phyloP scores from a whole-genome alignment of 2,797 vertebrate species.

The Anguilla obscura region DNA sequence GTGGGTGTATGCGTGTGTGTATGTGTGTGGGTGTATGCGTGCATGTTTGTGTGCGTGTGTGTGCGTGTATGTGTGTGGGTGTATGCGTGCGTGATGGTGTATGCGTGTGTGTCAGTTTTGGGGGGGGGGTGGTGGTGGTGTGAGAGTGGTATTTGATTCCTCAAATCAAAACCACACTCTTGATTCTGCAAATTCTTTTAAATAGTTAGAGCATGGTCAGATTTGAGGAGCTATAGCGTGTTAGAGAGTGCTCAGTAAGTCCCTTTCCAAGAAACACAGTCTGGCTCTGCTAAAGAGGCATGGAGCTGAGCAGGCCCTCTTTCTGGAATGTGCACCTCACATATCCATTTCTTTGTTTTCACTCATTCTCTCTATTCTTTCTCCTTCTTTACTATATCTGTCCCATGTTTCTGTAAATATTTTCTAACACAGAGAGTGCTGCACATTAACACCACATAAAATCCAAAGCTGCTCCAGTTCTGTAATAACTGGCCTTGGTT shows the following conservation, averaged over 20 bases:
- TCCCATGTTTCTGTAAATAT: constrained; percentile 14
- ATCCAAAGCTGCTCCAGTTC: not conserved
- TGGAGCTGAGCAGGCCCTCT: constrained; percentile 9
- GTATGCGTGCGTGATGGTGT: constrained; percentile 16
- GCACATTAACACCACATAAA: not conserved
- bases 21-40: not conserved
- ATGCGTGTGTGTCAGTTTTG: constrained; percentile 9
- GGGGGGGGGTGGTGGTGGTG: not conserved
- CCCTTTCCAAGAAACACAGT: constrained; percentile 45
- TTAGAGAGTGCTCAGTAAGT: constrained; percentile 32
- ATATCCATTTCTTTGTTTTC: constrained; percentile 25
- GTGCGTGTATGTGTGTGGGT: not conserved
- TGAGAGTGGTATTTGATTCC: constrained; percentile 22
- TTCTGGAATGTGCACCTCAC: constrained; percentile 31
- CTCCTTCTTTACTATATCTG: not conserved
- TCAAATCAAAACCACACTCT: constrained; percentile 42
- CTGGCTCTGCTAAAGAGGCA: constrained; percentile 30
- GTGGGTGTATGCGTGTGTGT: not conserved
- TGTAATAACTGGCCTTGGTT: not conserved
- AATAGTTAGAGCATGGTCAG: constrained; percentile 36
- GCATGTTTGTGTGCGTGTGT: not conserved
- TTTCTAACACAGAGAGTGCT: not conserved
- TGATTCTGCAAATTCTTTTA: constrained; percentile 36
- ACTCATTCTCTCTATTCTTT: constrained; percentile 13
- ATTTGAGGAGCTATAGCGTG: constrained; percentile 34